Base-by-base conservation (phyloP, 1,140 invertebrate species). In the Musca domestica region DNA sequence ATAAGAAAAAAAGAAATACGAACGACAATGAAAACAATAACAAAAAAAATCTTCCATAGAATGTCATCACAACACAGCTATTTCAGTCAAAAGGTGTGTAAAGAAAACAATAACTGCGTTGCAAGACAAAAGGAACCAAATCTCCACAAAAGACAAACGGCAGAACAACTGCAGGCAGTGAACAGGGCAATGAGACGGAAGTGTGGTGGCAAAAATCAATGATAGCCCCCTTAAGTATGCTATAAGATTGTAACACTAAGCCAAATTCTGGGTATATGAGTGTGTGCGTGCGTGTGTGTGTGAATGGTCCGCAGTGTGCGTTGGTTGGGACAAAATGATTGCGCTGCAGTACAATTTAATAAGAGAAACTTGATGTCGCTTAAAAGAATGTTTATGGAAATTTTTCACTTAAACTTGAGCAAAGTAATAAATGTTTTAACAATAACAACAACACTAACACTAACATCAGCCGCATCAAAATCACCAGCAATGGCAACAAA, bases 331-430 rank as follows among this genome's bases (percentile, higher is more conserved):
- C 5, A 54, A 54, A 54, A 54, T 54, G 52, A 54, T 54, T 54
- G 34, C n/a, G n/a, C 34, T 9, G 52, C 52, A 54, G 52, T 54
- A 54, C 22, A 23, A 54, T 54, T 54, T 54, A 54, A 54, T 54
- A 54, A 54, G 22, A 54, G 14, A 20, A 54, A 54, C 19, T 54
- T 54, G 52, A 54, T 54, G 52, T 54, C 52, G 52, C 52, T 54
- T 54, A 54, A 54, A 54, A 54, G 52, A 54, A 54, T 54, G 52
- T 54, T 54, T 54, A 54, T 54, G 52, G 52, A 54, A 54, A 54
- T 54, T 54, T 54, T 54, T 54, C 52, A 54, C 52, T 54, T 54
- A 25, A 54, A 54, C 52, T 54, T 54, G 22, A 54, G 52, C 22
- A 54, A 54, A 54, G 52, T 54, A 54, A 54, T 54, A 54, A 54